phyloP scores from a whole-genome alignment of 1,140 invertebrate species.

The Lethocerus indicus region DNA sequence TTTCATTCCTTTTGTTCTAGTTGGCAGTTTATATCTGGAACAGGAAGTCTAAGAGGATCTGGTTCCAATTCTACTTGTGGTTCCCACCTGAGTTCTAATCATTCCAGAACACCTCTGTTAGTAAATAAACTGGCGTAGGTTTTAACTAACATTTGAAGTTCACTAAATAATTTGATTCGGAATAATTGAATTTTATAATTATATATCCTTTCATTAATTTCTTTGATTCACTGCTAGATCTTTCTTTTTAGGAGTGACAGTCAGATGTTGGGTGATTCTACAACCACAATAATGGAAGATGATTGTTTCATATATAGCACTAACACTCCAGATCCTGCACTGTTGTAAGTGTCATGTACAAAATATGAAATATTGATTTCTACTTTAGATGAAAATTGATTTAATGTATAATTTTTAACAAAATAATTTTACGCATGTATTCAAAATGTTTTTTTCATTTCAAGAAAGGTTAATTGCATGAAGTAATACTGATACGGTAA shows the following conservation, averaged over 20 bases:
- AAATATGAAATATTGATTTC: too few relatives aligned
- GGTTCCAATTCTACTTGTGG: constrained; percentile 20
- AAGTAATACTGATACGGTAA: too few relatives aligned
- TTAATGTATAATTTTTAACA: too few relatives aligned
- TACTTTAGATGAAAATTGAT: too few relatives aligned
- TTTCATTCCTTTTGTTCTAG: constrained; percentile 22
- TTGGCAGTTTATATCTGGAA: constrained; percentile 50
- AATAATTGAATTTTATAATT: too few relatives aligned
- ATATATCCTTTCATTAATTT: not conserved
- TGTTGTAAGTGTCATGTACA: constrained; percentile 20
- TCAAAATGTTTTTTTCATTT: too few relatives aligned
- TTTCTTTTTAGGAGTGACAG: constrained; percentile 14
- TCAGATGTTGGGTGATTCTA: constrained; percentile 21
- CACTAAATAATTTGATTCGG: not conserved
- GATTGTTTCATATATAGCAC: constrained; percentile 20
- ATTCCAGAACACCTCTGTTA: constrained; percentile 10
- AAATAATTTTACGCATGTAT: too few relatives aligned
- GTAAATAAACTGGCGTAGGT: not conserved
- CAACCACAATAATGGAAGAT: constrained; percentile 27
- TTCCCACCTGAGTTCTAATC: constrained; percentile 7
- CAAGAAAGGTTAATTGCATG: too few relatives aligned
- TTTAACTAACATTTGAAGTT: too few relatives aligned
- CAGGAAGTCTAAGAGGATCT: constrained; percentile 42
- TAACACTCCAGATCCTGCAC: constrained; percentile 16
- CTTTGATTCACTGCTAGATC: not conserved